These are phyloP conservation scores for Bothrops jararaca DNA, from an alignment of 2,113 vertebrate genomes.

Conservation along the genomic window DNA sequence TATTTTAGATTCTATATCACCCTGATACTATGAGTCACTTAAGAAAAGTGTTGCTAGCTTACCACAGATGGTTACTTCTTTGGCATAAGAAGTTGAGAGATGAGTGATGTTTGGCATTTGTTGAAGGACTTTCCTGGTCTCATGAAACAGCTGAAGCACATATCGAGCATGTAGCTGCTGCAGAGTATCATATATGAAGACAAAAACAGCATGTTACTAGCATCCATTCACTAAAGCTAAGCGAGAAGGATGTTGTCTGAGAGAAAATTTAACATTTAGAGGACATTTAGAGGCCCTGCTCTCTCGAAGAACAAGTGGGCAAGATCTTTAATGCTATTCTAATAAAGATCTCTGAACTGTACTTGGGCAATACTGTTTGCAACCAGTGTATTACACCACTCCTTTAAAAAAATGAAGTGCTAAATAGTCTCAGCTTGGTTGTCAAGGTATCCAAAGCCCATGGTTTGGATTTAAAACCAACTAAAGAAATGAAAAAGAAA, in stretches of 20 bases:
- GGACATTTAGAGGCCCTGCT: neutral
- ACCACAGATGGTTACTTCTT: constrained; percentile 89
- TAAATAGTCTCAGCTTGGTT: neutral
- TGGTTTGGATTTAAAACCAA: neutral
- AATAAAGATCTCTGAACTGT: neutral
- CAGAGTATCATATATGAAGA: neutral
- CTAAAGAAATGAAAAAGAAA: neutral
- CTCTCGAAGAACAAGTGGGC: neutral
- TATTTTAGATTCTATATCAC: neutral
- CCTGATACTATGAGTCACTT: too few species aligned
- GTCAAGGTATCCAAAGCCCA: neutral
- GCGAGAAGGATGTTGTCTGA: neutral
- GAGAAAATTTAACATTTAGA: neutral
- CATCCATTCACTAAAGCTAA: neutral
- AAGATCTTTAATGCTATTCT: neutral
- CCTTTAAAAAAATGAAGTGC: neutral
- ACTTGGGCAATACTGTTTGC: neutral
- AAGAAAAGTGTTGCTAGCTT: constrained; percentile 40
- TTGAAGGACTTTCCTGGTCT: constrained; percentile 85
- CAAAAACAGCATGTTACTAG: neutral
- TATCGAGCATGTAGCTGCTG: constrained; percentile 89
- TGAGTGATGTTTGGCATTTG: constrained; percentile 88
- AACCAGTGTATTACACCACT: neutral
- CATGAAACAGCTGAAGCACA: constrained; percentile 83
- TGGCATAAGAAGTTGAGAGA: constrained; percentile 81